Base-by-base conservation (phyloP, 2,797 vertebrate genomes). In the Vireo griseus region DNA sequence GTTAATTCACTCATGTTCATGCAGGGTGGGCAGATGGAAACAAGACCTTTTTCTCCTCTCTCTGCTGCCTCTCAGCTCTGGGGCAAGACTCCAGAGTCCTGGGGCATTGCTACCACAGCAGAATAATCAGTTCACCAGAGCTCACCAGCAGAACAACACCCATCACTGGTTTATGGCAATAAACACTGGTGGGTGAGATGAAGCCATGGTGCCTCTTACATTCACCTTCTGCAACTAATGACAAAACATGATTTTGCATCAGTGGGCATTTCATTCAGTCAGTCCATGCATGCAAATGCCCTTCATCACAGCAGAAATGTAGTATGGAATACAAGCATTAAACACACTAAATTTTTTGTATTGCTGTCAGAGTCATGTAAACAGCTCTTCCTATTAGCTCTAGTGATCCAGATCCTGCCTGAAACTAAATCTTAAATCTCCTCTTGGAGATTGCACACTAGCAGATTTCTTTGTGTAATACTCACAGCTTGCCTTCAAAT, bases 401-500 rank as follows among this genome's bases (percentile, higher is more conserved):
- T 67, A 87, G 71, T 2, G 2, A 89, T 61, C 59, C 80, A 85
- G 86, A 82, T 93, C 67, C 71, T 82, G 80, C 63, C 52, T 90
- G 52, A 90, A 86, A 92, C 69, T 52, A 84, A 76, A 84, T 69
- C 76, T 81, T 84, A 73, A 88, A 76, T 79, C 89, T 92, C 69
- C 39, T 71, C 75, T 73, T 52, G 61, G 55, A 89, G 75, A 45
- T 5, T 77, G 71, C 45, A 73, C 40, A 61, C 75, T 88, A 71
- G 85, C 78, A 92, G 84, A 82, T 89, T 92, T 91, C 92, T 94
- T 76, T 86, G 62, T 74, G 35, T 88, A 83, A 66, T 62, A 75
- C 35, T 91, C 86, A 85, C 89, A 92, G 94, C 75, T 78, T 93
- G 86, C 69, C 73, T 81, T 94, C 79, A 88, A 88, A 95, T 3